A percentile compares a stretch with the other conserved stretches of the same genome.
Evolutionary conservation across 2,888 invertebrate species (phyloP).

Genomic region (Oxytorus armatus): DNA sequence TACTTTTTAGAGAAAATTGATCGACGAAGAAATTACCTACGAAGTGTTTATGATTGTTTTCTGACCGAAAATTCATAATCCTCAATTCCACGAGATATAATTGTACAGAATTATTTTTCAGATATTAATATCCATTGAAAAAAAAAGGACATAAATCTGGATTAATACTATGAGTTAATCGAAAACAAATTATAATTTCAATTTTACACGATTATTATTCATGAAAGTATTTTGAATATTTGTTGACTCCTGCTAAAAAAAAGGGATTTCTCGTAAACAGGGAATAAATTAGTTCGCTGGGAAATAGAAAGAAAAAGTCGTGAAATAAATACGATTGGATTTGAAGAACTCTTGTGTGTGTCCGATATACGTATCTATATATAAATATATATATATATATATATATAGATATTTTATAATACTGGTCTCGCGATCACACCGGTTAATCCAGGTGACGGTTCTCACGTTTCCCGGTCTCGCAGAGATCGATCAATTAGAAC

Average conservation of each 20-base stretch:
- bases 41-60: too few species aligned
- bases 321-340: not conserved
- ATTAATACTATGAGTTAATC: too few species aligned
- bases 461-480: constrained; percentile 63
- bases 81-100: too few species aligned
- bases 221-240: too few species aligned
- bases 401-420: constrained; percentile 1
- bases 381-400: constrained; percentile 2
- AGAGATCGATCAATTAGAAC: constrained; percentile 67
- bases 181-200: not conserved
- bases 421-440: constrained; percentile 47
- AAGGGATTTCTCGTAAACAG: too few species aligned
- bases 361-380: not conserved
- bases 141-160: too few species aligned
- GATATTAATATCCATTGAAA: too few species aligned
- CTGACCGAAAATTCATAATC: too few species aligned
- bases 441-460: constrained; percentile 66
- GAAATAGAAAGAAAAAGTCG: not conserved
- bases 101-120: too few species aligned
- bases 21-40: not conserved
- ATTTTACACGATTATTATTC: not conserved
- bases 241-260: too few species aligned
- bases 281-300: too few species aligned
- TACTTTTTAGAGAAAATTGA: not conserved
- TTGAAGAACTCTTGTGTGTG: not conserved